Evolutionary conservation across 2,113 vertebrate genomes (phyloP).

Genomic region (Anoplopoma fimbria): DNA sequence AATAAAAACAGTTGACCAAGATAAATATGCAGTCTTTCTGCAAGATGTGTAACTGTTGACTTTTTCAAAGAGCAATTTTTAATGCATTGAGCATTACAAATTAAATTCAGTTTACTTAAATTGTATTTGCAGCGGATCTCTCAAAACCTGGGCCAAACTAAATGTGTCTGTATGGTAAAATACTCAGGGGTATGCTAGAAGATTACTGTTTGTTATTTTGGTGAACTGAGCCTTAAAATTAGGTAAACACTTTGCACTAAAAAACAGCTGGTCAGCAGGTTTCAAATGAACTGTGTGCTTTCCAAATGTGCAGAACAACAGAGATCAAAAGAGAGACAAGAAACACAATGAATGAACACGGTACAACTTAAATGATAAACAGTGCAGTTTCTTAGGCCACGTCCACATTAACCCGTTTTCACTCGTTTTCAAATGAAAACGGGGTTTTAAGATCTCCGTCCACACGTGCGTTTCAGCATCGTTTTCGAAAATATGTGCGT

Average conservation of each 20-base stretch:
- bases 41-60: background rate
- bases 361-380: background rate
- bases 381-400: background rate
- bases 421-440: too few relatives aligned
- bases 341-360: background rate
- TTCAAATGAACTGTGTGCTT: background rate
- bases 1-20: background rate
- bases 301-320: background rate
- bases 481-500: too few relatives aligned
- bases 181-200: background rate
- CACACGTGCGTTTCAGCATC: too few relatives aligned
- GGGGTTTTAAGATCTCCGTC: too few relatives aligned
- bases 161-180: background rate
- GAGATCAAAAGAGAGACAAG: background rate
- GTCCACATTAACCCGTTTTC: too few relatives aligned
- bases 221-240: background rate
- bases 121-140: background rate
- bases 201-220: background rate
- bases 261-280: constrained; percentile 2
- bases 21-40: background rate
- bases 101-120: background rate
- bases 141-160: background rate
- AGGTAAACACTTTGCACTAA: background rate
- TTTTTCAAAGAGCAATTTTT: background rate
- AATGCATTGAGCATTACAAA: background rate